Base-by-base conservation (phyloP, 2,113 vertebrate species). In the Actenoides hombroni region DNA sequence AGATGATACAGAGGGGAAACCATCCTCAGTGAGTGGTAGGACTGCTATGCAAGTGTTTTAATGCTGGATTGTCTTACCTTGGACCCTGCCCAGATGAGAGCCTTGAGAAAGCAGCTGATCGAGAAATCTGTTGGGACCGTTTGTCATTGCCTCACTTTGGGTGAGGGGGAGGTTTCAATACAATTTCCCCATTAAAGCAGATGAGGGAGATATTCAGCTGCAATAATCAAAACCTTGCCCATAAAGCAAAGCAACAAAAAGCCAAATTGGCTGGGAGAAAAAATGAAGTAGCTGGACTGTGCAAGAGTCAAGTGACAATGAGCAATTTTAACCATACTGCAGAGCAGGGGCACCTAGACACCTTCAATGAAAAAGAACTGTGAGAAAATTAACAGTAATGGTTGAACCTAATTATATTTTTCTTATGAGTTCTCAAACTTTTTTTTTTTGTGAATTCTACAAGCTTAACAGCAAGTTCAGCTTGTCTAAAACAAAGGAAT, bases 101-200 rank as follows among this genome's bases (percentile, higher is more conserved):
- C 73, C 73, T 85, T 61, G 53, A 94, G 54, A 80, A 94, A 86
- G 31, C 42, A 88, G 37, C 85, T 83, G 79, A 90, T 90, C 81
- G 64, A 54, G 2, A 94, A 71, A 31, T 71, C 29, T 61, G 69
- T 33, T 77, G 46, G 77, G 51, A 74, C 54, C n/a, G 42, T 86
- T 92, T 95, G 46, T 70, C 68, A 39, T 35, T 44, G 64, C 39
- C 88, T 75, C 48, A 24, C 33, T 68, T 59, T 69, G 19, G 63
- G 64, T 18, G 33, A 80, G 63, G 42, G 54, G 35, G 37, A 28
- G 44, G 74, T 88, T 74, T 74, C 79, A 81, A 26, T 67, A 67
- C 21, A 44, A 53, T 90, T 81, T 81, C 56, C 79, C 28, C 65
- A 40, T 94, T 49, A 83, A 83, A 93, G 83, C 51, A 93, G 73